phyloP scores from a whole-genome alignment of 2,797 vertebrate genomes.

The Tarsius wallacei region DNA sequence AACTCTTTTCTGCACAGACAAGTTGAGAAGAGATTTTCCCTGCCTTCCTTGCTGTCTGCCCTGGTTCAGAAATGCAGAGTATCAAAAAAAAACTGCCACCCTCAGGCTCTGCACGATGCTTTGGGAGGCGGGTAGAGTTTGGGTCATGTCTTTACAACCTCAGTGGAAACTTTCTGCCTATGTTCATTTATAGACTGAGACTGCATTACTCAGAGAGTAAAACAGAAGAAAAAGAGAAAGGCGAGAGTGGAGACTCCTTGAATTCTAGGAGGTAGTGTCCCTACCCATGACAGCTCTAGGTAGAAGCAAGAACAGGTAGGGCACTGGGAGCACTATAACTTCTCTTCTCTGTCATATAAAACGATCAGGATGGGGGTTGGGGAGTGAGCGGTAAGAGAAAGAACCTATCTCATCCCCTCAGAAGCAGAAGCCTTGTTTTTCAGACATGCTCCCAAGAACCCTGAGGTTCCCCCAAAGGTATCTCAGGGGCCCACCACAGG shows the following conservation, averaged over 20 bases:
- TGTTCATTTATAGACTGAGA: not conserved
- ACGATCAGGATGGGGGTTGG: too few species aligned
- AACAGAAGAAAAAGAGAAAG: not conserved
- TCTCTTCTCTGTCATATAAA: not conserved
- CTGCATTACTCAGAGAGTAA: not conserved
- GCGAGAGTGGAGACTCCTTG: not conserved
- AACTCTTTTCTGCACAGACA: not conserved
- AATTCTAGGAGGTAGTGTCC: not conserved
- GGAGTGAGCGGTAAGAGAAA: not conserved
- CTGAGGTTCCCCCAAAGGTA: not conserved
- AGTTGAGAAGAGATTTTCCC: not conserved
- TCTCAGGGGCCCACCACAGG: not conserved
- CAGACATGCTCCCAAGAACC: not conserved
- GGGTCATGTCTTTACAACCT: not conserved
- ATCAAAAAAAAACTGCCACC: not conserved
- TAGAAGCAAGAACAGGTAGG: not conserved
- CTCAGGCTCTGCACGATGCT: not conserved
- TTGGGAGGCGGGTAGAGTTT: not conserved
- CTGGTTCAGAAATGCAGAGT: not conserved
- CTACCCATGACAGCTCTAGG: not conserved
- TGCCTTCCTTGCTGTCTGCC: not conserved
- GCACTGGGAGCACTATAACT: not conserved
- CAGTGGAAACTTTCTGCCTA: not conserved
- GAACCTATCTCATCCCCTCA: not conserved
- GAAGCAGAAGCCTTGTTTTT: not conserved